phyloP scores from a whole-genome alignment of 2,888 invertebrate genomes.

The Caenorhabditis panamensis region DNA sequence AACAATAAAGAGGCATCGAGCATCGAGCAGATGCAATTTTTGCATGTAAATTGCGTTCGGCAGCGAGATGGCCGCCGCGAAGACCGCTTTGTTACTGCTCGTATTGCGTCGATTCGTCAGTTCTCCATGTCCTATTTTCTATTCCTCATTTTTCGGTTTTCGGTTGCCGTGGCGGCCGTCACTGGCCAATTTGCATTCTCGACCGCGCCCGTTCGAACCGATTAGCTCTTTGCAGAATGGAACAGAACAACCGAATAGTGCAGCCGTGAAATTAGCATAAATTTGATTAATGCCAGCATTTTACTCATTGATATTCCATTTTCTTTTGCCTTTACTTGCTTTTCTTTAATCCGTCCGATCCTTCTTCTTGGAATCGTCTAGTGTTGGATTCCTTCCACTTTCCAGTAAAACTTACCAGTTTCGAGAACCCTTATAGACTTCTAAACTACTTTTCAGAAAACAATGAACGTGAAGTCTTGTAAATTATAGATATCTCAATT shows the following conservation, averaged over 20 bases:
- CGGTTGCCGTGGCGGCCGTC: conserved; percentile 20
- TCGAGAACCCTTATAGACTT: too few species aligned
- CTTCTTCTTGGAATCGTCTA: not conserved
- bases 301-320: conserved; percentile 39
- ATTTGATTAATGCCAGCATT: conserved; percentile 53
- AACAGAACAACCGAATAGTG: conserved; percentile 38
- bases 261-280: conserved; percentile 51
- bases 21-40: conserved; percentile 45
- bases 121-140: not conserved
- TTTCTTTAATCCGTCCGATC: conserved; percentile 10
- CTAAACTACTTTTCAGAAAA: too few species aligned
- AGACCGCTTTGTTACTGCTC: conserved; percentile 37
- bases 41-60: conserved; percentile 30
- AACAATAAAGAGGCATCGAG: conserved; percentile 36
- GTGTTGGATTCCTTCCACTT: too few species aligned
- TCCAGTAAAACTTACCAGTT: too few species aligned
- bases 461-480: too few species aligned
- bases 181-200: conserved; percentile 41
- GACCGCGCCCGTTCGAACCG: conserved; percentile 36
- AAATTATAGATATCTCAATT: too few species aligned
- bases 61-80: conserved; percentile 17
- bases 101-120: conserved; percentile 6
- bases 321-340: not conserved
- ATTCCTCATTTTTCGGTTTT: too few species aligned
- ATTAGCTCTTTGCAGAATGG: conserved; percentile 48